Conservation (phyloP, 1,140 invertebrate genomes). For the Olivierus martensii region DNA sequence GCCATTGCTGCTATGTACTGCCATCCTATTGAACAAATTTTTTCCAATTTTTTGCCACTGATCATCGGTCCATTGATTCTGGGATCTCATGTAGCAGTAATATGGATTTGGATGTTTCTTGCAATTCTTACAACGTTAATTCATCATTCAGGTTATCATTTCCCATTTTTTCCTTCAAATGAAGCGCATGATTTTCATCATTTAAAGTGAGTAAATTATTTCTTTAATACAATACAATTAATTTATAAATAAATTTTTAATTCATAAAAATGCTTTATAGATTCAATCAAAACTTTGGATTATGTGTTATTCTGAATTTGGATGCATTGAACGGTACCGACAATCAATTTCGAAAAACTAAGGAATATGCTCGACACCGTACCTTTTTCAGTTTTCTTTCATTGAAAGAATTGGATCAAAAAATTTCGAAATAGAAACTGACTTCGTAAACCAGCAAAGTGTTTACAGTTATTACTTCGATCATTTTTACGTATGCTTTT, state of each 20-base stretch:
- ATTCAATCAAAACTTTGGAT: slow-evolving; percentile 73
- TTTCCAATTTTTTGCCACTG: slow-evolving; percentile 29
- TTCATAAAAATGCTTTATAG: slow-evolving; percentile 28
- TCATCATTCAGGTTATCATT: slow-evolving; percentile 31
- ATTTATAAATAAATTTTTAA: no score
- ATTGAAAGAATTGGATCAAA: no score
- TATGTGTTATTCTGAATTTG: slow-evolving; percentile 65
- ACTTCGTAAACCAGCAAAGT: no score
- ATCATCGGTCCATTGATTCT: slow-evolving; percentile 27
- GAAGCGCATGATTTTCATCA: slow-evolving; percentile 34
- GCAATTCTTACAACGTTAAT: slow-evolving; percentile 29
- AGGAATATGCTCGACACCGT: slow-evolving; percentile 55
- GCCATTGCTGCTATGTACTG: slow-evolving; percentile 30
- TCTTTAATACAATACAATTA: no score
- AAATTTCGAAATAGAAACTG: no score
- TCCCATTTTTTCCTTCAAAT: slow-evolving; percentile 30
- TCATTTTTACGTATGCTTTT: no score
- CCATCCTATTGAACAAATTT: slow-evolving; percentile 30
- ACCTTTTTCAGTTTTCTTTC: slow-evolving; percentile 64
- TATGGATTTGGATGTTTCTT: slow-evolving; percentile 30
- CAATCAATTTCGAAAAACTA: slow-evolving; percentile 52
- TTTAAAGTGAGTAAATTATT: slow-evolving; percentile 12
- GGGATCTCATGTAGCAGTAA: slow-evolving; percentile 26
- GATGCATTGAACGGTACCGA: slow-evolving; percentile 77
- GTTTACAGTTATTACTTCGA: no score